Evolutionary conservation across 2,888 invertebrate genomes (phyloP), one percentile per base, ranked within the genome.

Genomic region (Xylocampa areola): DNA sequence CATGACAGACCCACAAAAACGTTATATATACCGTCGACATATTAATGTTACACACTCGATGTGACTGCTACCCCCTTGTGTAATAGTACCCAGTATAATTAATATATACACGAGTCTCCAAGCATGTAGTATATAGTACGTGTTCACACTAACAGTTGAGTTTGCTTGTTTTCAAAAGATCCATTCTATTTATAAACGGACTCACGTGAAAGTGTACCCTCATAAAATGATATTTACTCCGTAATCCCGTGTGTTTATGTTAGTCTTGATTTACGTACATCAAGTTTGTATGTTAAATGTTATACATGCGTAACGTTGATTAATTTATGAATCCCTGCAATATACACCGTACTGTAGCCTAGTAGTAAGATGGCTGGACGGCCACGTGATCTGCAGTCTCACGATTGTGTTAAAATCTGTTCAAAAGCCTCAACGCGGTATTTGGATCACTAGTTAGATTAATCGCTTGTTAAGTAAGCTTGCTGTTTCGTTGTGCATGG

Each of bases 401-500:
- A 25, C 11, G 7, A 27, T 32, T 58, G 33, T 51, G 41, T 44
- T 39, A 47, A 25, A 51, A 16, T 27, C 3, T 25, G 47, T 35
- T 19, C 29, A 35, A 50, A 54, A 44, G 41, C 37, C 29, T 29
- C 11, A 37, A 19, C 43, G 49, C 47, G 54, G 50, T 49, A 53
- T 55, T 68, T 57, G 40, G 41, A 50, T 61, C 52, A 63, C 33
- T 68, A 73, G 65, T 59, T 65, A 58, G 49, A 55, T 68, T 52
- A 70, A 70, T 70, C 72, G 77, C 68, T 72, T 73, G 62, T 73
- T 66, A 68, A 66, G 66, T 62, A 70, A 68, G 80, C 80, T 79
- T 79, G 80, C 60, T 73, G 74, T 67, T 65, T 76, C 69, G 68
- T 75, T 76, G 62, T 81, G 85, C 86, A 84, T 84, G 86, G 76